phyloP scores from a whole-genome alignment of 2,888 invertebrate species.

The Stenchaetothrips biformis region DNA sequence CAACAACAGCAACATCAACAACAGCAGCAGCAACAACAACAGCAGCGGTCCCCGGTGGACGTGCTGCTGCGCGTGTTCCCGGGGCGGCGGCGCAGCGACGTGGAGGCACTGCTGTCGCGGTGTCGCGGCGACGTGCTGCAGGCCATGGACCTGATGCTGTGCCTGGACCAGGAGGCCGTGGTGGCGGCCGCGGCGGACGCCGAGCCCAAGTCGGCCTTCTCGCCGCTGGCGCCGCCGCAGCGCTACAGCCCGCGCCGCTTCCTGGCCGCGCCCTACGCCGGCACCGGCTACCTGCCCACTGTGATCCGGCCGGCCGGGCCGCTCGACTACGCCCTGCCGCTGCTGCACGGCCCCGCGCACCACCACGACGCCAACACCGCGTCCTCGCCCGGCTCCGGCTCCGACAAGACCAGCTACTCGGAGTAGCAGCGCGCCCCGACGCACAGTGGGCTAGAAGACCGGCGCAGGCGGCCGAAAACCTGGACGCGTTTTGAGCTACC shows the following conservation, averaged over 20 bases:
- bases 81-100: conserved; percentile 75
- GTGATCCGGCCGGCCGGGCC: conserved; percentile 58
- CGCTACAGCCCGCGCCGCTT: conserved; percentile 62
- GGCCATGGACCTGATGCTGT: conserved; percentile 80
- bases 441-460: conserved; percentile 17
- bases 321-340: conserved; percentile 44
- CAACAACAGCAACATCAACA: conserved; percentile 37
- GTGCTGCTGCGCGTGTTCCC: conserved; percentile 87
- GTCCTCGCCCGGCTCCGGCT: conserved; percentile 51
- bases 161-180: neutral
- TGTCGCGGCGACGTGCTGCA: conserved; percentile 86
- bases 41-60: conserved; percentile 74
- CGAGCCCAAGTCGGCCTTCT: conserved; percentile 68
- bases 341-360: conserved; percentile 41
- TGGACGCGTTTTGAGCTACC: too few relatives aligned
- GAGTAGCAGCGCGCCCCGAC: conserved; percentile 45
- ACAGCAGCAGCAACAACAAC: conserved; percentile 41
- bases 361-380: conserved; percentile 45
- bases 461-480: conserved; percentile 27
- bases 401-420: conserved; percentile 54
- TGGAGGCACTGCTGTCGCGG: conserved; percentile 76
- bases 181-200: conserved; percentile 35
- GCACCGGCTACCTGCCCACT: conserved; percentile 76
- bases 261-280: conserved; percentile 74
- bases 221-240: conserved; percentile 60